Percentiles rank a stretch among this genome's conserved stretches.
phyloP scores from a whole-genome alignment of 2,888 invertebrate species.

The Mayetiola destructor region DNA sequence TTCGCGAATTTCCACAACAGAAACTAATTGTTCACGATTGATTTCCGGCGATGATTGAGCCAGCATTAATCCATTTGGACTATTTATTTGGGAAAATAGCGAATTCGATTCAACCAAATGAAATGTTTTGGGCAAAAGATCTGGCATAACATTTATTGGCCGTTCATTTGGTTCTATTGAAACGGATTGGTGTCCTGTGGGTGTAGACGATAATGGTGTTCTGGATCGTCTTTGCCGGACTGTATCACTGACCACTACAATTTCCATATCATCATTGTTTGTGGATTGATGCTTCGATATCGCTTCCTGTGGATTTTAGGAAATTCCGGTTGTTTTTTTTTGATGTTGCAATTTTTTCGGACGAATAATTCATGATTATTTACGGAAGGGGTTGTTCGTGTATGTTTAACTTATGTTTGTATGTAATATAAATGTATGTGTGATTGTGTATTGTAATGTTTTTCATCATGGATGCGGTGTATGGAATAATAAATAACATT shows the following conservation, averaged over 20 bases:
- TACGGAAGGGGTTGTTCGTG: no score
- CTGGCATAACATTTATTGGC: conserved; percentile 34
- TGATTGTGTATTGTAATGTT: no score
- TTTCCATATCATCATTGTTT: conserved; percentile 38
- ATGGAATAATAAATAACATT: no score
- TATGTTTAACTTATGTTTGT: no score
- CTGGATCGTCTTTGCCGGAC: conserved; percentile 40
- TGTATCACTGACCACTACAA: conserved; percentile 45
- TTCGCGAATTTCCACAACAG: conserved; percentile 53
- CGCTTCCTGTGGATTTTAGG: conserved; percentile 17
- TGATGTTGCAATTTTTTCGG: background rate
- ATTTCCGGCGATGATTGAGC: background rate
- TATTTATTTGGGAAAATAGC: conserved; percentile 47
- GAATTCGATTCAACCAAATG: conserved; percentile 51
- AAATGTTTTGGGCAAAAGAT: conserved; percentile 44
- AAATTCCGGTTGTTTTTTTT: background rate
- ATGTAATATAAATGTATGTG: no score
- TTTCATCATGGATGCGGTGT: no score
- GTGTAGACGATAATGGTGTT: conserved; percentile 29
- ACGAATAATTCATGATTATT: no score
- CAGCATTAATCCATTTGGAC: conserved; percentile 30
- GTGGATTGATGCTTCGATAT: background rate
- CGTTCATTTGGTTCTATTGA: background rate
- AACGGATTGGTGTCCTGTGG: conserved; percentile 20
- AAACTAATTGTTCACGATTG: conserved; percentile 29